Evolutionary conservation across 2,113 vertebrate species (phyloP), one percentile per base, ranked within the genome.

Genomic region (Felis catus): DNA sequence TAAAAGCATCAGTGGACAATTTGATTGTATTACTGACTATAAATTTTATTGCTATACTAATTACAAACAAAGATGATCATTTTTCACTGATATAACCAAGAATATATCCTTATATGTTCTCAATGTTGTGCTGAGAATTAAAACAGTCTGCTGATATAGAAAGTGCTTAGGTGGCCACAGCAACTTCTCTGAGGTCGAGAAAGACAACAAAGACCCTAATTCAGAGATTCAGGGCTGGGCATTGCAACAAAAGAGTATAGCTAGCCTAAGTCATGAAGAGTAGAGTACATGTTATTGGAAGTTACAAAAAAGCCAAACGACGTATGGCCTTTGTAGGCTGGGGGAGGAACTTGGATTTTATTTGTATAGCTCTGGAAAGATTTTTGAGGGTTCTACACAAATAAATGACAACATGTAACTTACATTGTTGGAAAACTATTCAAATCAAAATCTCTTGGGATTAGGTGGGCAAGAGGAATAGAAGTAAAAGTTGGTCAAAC

Each of bases 301-400:
- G 73, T 25, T 80, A 78, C 14, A 12, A 55, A 93, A 92, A 78
- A 8, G n/a, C 29, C 36, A 89, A 18, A 65, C 83, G 23, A 83
- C 21, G 0, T 87, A 39, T 66, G 53, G 36, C 5, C 29, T 61
- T 85, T 70, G 41, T 27, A 84, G 9, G 27, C 45, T 29, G 8
- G 41, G 39, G 16, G 25, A 82, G 61, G 39, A 82, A 78, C 71
- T 45, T 66, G 4, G 7, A 39, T 71, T 78, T 79, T 27, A 88
- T 86, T 81, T 93, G 63, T 88, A 89, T 93, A 95, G 63, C 21
- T 70, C 55, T 41, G 19, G 48, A 18, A 94, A 92, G 36, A 86
- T 65, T 71, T 27, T 79, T 29, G 81, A 70, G 53, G 83, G 36
- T 85, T 23, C 13, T 51, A 93, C 93, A 19, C 7, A 91, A 6